Conservation (phyloP, 2,797 vertebrate genomes). For the Tenualosa ilisha region DNA sequence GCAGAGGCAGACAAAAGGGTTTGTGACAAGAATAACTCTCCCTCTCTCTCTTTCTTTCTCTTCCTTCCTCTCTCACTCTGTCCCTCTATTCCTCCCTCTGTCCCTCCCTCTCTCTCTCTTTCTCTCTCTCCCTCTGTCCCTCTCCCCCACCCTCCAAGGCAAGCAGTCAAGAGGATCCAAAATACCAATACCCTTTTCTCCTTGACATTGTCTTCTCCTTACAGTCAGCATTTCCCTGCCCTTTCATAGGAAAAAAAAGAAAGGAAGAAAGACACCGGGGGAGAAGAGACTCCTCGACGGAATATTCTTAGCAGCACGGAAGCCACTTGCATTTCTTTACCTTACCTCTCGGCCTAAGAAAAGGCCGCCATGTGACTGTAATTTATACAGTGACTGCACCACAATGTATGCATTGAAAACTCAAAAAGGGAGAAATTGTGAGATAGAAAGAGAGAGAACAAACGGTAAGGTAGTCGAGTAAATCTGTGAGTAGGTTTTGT, state of each 20-base stretch:
- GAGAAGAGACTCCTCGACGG: constrained; percentile 78
- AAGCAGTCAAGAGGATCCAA: constrained; percentile 94
- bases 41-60: constrained; percentile 51
- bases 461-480: background rate
- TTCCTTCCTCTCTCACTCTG: constrained; percentile 55
- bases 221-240: constrained; percentile 98
- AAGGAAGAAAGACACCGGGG: constrained; percentile 19
- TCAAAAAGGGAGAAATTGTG: background rate
- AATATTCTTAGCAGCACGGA: constrained; percentile 78
- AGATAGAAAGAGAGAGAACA: background rate
- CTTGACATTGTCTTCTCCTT: constrained; percentile 98
- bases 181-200: constrained; percentile 99
- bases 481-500: background rate
- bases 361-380: background rate
- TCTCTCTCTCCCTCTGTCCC: constrained; percentile 54
- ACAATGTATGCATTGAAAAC: background rate
- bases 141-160: constrained; percentile 74
- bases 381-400: constrained; percentile 11
- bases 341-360: constrained; percentile 15
- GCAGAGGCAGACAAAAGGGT: constrained; percentile 92
- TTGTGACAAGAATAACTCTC: constrained; percentile 91
- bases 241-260: constrained; percentile 89
- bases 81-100: constrained; percentile 52
- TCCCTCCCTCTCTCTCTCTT: constrained; percentile 56
- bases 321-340: constrained; percentile 62